phyloP scores from a whole-genome alignment of 2,113 vertebrate genomes.

The Takifugu flavidus region DNA sequence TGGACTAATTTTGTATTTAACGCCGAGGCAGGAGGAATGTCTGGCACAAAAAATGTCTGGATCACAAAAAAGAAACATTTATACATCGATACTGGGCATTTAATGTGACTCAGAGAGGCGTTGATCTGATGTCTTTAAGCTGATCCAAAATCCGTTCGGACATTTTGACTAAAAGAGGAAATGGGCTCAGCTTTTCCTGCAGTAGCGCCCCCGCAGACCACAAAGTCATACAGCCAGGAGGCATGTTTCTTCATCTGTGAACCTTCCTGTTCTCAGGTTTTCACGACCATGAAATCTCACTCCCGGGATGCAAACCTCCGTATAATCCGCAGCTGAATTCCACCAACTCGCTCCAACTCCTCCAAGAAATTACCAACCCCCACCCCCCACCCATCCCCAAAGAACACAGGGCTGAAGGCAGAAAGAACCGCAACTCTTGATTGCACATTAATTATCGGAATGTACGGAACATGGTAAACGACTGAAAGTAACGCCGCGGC shows the following conservation, averaged over 20 bases:
- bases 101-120: too few relatives aligned
- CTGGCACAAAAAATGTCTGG: too few relatives aligned
- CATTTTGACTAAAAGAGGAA: neutral
- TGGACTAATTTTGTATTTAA: neutral
- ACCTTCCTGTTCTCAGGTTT: constrained; percentile 4
- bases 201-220: neutral
- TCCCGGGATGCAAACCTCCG: neutral
- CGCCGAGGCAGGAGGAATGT: neutral
- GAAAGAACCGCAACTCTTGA: constrained; percentile 45
- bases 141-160: too few relatives aligned
- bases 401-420: constrained; percentile 23
- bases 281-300: constrained; percentile 28
- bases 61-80: neutral
- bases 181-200: neutral
- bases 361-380: constrained; percentile 16
- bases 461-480: constrained; percentile 12
- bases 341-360: constrained; percentile 8
- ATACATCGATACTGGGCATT: too few relatives aligned
- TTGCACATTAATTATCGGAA: constrained; percentile 35
- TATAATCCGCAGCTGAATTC: constrained; percentile 18
- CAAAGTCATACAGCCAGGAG: neutral
- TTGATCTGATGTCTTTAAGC: too few relatives aligned
- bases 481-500: constrained; percentile 24
- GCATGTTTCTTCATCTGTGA: constrained; percentile 10
- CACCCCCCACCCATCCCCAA: constrained; percentile 22